Evolutionary conservation across 2,888 invertebrate genomes (phyloP).

Genomic region (Acanthosepion lycidas): DNA sequence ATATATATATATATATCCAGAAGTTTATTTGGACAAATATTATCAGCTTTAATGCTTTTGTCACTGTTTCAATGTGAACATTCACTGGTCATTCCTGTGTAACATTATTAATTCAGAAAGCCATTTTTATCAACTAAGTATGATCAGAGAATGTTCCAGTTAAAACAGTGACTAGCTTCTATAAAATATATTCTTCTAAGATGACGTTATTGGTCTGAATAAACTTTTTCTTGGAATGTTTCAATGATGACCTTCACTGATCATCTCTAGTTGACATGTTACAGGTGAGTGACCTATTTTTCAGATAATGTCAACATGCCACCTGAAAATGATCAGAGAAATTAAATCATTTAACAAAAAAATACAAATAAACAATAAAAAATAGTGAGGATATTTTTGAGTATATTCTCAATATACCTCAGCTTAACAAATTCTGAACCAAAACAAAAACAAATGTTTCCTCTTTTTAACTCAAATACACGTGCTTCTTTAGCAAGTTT

Average conservation of each 20-base stretch:
- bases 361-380: not conserved
- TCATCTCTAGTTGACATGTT: constrained; percentile 8
- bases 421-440: not conserved
- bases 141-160: not conserved
- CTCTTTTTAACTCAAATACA: not conserved
- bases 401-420: not conserved
- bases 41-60: not conserved
- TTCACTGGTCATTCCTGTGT: not conserved
- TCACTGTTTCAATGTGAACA: not conserved
- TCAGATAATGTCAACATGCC: not conserved
- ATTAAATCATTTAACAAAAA: too few species aligned
- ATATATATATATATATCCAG: not conserved
- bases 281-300: not conserved
- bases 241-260: constrained; percentile 20
- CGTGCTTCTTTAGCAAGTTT: not conserved
- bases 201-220: not conserved
- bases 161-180: not conserved
- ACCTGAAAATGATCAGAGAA: not conserved
- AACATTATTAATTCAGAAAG: not conserved
- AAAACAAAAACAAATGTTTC: not conserved
- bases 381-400: not conserved
- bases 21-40: not conserved
- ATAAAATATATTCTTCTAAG: not conserved
- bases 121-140: not conserved
- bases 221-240: not conserved